Evolutionary conservation across 2,888 invertebrate genomes (phyloP).

Genomic region (Alentia gelatinosa): DNA sequence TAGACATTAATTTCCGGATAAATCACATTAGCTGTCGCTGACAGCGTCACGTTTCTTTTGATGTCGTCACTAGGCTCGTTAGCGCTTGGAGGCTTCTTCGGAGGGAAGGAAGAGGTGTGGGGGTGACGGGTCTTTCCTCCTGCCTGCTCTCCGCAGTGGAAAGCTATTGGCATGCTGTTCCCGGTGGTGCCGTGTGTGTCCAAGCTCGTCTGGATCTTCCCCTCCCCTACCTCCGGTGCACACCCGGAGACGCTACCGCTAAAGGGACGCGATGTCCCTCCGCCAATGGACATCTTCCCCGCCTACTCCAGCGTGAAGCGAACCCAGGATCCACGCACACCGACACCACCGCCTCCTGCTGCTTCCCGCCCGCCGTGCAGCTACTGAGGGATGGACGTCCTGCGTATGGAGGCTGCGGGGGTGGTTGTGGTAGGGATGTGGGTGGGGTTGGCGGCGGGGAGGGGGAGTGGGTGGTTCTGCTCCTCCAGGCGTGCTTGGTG

Average conservation of each 20-base stretch:
- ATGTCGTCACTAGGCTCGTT: slow-evolving; percentile 24
- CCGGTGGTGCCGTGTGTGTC: neutral
- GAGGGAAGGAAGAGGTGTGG: no score
- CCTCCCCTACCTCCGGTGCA: neutral
- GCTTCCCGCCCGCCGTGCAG: neutral
- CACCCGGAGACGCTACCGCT: neutral
- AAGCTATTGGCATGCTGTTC: neutral
- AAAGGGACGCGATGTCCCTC: neutral
- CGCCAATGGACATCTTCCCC: neutral
- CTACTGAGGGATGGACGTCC: no score
- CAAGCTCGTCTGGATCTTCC: neutral
- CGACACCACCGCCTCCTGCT: neutral
- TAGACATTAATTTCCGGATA: slow-evolving; percentile 60
- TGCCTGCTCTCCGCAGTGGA: neutral
- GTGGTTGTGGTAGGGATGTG: neutral
- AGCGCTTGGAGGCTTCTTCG: neutral
- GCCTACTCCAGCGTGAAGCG: slow-evolving; percentile 2
- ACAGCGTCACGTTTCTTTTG: slow-evolving; percentile 40
- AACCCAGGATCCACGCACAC: neutral
- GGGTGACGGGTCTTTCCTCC: no score
- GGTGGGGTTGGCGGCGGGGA: neutral
- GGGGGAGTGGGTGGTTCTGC: neutral
- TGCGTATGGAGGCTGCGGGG: neutral
- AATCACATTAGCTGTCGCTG: slow-evolving; percentile 55
- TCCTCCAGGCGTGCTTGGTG: neutral